Evolutionary conservation across 1,140 invertebrate species (phyloP).

Genomic region (Neuroterus valhalla): DNA sequence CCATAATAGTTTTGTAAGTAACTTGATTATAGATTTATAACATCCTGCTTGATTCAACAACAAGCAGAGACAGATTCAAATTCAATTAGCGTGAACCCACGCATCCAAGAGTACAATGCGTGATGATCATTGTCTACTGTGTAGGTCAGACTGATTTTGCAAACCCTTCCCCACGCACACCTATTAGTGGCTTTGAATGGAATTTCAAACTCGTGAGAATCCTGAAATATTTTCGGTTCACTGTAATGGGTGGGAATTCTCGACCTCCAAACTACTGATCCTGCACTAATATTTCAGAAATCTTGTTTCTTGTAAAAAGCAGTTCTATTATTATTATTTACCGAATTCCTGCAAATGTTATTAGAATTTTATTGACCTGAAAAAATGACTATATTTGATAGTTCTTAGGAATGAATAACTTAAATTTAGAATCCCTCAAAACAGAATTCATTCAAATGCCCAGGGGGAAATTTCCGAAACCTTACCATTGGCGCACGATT

Average conservation of each 20-base stretch:
- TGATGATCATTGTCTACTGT: background rate
- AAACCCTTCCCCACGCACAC: background rate
- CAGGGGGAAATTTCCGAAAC: too few species aligned
- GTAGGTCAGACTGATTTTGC: conserved; percentile 25
- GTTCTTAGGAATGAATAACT: too few species aligned
- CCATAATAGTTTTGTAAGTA: too few species aligned
- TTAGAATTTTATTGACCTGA: too few species aligned
- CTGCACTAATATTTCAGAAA: background rate
- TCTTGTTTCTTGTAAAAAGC: background rate
- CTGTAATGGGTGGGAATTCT: background rate
- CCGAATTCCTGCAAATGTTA: too few species aligned
- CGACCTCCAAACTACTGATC: background rate
- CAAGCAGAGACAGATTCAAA: conserved; percentile 24
- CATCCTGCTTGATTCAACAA: conserved; percentile 29
- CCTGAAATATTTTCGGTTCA: background rate
- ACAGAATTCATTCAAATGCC: too few species aligned
- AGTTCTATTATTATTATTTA: too few species aligned
- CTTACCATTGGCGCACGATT: too few species aligned
- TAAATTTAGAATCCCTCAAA: too few species aligned
- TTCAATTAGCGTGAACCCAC: conserved; percentile 34
- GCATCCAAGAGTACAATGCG: background rate
- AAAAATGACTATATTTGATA: too few species aligned
- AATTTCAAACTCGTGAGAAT: background rate
- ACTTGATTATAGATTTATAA: conserved; percentile 32
- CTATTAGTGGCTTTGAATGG: conserved; percentile 4